These are phyloP conservation scores for Acanthacorydalis orientalis DNA, from an alignment of 2,888 invertebrate genomes.

Conservation along the genomic window DNA sequence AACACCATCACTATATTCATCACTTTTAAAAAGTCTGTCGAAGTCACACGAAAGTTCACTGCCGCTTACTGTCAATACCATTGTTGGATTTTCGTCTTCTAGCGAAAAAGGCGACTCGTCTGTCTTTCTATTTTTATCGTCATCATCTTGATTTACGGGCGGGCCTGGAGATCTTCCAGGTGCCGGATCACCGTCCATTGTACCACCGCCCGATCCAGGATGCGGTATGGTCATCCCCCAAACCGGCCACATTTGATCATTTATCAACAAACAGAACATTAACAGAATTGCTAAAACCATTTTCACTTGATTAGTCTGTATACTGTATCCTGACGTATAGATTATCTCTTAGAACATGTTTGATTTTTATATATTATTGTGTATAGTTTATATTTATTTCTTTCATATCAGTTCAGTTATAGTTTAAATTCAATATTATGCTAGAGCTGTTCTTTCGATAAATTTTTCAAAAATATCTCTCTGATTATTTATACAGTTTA, in stretches of 20 bases:
- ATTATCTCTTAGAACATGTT: too few relatives aligned
- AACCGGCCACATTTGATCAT: neutral
- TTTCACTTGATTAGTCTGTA: neutral
- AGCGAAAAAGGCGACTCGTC: neutral
- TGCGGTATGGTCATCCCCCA: constrained; percentile 14
- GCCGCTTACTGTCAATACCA: neutral
- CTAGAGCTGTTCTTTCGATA: too few relatives aligned
- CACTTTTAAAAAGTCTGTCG: neutral
- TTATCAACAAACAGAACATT: neutral
- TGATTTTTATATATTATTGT: too few relatives aligned
- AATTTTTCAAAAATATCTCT: too few relatives aligned
- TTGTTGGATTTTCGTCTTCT: neutral
- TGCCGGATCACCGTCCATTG: constrained; percentile 39
- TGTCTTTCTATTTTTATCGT: neutral
- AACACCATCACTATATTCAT: neutral
- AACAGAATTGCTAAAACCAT: neutral
- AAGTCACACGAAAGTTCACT: neutral
- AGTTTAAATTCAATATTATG: too few relatives aligned
- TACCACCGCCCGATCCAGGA: constrained; percentile 7
- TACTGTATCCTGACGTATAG: too few relatives aligned
- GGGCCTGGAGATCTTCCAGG: constrained; percentile 50
- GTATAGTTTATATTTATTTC: too few relatives aligned
- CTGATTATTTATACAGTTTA: too few relatives aligned
- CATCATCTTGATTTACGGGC: constrained; percentile 18
- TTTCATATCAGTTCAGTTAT: too few relatives aligned